Percentiles rank a stretch among this genome's conserved stretches.
Conservation (phyloP, 2,113 vertebrate species). For the Cygnus buccinator region DNA sequence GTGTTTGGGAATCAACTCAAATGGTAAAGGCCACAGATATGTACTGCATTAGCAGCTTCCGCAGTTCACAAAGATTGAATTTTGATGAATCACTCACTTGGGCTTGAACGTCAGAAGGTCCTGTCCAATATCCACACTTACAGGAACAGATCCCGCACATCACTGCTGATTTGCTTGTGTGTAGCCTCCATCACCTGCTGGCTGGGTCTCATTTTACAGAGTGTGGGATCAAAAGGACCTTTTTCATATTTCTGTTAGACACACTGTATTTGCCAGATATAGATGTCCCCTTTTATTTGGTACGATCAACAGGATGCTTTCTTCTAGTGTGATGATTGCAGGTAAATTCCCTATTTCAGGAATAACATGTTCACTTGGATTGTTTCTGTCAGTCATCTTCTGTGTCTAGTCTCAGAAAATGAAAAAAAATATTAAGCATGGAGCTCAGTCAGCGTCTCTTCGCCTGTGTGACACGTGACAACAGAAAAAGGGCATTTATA, state of each 20-base stretch:
- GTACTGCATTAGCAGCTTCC: not conserved
- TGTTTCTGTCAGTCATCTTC: not conserved
- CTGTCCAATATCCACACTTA: not conserved
- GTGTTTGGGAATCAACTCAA: not conserved
- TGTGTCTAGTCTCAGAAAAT: not conserved
- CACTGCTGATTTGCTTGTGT: not conserved
- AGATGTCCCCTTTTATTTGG: not conserved
- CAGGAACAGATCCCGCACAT: not conserved
- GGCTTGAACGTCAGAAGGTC: not conserved
- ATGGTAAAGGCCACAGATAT: not conserved
- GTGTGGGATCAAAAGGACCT: not conserved
- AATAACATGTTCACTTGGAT: not conserved
- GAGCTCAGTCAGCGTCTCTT: not conserved
- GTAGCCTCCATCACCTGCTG: not conserved
- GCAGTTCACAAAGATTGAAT: not conserved
- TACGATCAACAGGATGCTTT: not conserved
- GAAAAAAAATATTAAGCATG: not conserved
- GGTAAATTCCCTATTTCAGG: not conserved
- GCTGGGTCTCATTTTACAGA: not conserved
- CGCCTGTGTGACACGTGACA: not conserved
- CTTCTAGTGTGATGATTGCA: not conserved
- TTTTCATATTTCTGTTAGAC: not conserved
- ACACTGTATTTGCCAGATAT: not conserved
- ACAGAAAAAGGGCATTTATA: not conserved
- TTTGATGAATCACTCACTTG: not conserved